Conservation (phyloP, 1,140 invertebrate genomes). For the Marisa cornuarietis region DNA sequence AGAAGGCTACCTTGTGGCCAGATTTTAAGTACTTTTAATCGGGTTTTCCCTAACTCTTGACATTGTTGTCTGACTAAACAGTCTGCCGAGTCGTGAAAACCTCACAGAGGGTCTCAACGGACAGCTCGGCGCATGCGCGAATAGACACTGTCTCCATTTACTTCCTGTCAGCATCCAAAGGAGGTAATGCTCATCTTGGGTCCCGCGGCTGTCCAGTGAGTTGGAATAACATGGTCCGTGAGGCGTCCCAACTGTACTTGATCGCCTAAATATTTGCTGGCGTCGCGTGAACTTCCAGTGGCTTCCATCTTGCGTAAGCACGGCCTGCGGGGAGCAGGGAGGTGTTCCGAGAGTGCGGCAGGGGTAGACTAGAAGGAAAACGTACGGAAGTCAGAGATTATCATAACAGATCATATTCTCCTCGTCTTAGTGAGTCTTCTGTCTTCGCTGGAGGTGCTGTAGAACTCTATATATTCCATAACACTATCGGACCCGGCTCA, state of each 20-base stretch:
- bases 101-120: background rate
- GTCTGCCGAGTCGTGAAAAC: background rate
- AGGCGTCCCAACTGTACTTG: background rate
- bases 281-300: background rate
- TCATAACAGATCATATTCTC: background rate
- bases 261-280: slow-evolving; percentile 4
- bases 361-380: background rate
- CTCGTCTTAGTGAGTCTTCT: too few species aligned
- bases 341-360: background rate
- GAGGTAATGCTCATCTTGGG: background rate
- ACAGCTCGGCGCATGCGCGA: background rate
- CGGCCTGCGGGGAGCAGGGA: background rate
- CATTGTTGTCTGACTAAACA: too few species aligned
- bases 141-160: background rate
- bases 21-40: too few species aligned
- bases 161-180: background rate
- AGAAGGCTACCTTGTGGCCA: too few species aligned
- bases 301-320: background rate
- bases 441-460: too few species aligned
- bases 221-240: slow-evolving; percentile 1
- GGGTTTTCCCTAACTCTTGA: too few species aligned
- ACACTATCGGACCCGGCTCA: too few species aligned
- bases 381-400: background rate
- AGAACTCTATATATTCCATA: too few species aligned
- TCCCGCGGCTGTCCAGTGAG: slow-evolving; percentile 2